Conservation (phyloP, 2,113 vertebrate genomes). For the Noturus placidus region DNA sequence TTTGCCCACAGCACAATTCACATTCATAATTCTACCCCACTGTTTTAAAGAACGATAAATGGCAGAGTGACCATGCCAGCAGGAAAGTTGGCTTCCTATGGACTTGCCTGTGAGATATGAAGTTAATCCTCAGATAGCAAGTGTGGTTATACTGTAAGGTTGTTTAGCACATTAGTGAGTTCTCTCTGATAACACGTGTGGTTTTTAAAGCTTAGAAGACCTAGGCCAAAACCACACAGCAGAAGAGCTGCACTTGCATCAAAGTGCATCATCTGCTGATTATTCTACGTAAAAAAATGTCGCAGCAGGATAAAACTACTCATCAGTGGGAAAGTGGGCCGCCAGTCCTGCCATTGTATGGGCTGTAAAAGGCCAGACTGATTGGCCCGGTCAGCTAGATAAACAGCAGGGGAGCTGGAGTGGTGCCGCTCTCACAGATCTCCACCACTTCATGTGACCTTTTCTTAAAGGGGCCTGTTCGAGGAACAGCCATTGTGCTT, state of each 20-base stretch:
- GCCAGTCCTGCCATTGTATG: conserved; percentile 19
- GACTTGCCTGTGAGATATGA: neutral
- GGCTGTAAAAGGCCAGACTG: conserved; percentile 27
- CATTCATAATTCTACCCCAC: conserved; percentile 1
- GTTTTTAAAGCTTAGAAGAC: neutral
- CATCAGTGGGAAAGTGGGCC: neutral
- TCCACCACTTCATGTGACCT: conserved; percentile 28
- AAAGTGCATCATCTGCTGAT: neutral
- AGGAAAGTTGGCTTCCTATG: neutral
- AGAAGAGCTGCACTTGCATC: neutral
- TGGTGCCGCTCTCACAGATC: conserved; percentile 23
- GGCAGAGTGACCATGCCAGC: neutral
- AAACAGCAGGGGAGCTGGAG: conserved; percentile 10
- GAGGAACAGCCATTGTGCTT: conserved; percentile 21
- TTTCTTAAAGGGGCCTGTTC: conserved; percentile 33
- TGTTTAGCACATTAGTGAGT: neutral
- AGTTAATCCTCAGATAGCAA: neutral
- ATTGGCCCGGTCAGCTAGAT: conserved; percentile 35
- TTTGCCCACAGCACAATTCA: neutral
- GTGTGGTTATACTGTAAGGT: neutral
- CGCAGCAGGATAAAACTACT: neutral
- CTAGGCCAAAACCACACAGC: neutral
- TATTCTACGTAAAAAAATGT: neutral
- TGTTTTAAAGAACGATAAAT: neutral
- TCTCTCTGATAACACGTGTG: neutral